Percentiles rank a stretch among this genome's conserved stretches.
phyloP scores from a whole-genome alignment of 2,113 vertebrate species.

The Lophius piscatorius region DNA sequence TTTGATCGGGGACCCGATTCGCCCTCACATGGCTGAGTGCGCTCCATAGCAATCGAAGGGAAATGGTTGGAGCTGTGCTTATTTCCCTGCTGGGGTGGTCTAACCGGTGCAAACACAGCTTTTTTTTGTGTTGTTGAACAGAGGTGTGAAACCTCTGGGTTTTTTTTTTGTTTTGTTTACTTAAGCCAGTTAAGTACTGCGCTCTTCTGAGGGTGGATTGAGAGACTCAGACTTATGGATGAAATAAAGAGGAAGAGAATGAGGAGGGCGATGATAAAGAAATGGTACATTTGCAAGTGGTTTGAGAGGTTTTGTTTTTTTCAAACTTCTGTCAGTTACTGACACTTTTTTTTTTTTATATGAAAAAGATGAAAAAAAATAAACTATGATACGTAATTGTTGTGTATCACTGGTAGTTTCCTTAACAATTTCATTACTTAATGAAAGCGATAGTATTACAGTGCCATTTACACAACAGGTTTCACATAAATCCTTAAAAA shows the following conservation, averaged over 20 bases:
- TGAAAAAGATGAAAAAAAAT: slow-evolving; percentile 61
- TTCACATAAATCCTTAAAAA: too few species aligned
- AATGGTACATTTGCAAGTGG: slow-evolving; percentile 80
- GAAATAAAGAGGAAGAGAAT: slow-evolving; percentile 33
- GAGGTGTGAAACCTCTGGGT: slow-evolving; percentile 77
- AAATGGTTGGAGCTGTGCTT: slow-evolving; percentile 73
- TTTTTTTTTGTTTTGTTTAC: slow-evolving; percentile 78
- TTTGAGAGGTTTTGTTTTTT: slow-evolving; percentile 63
- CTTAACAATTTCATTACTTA: slow-evolving; percentile 27
- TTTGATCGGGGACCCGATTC: slow-evolving; percentile 25
- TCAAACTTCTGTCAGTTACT: slow-evolving; percentile 79
- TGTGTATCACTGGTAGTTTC: slow-evolving; percentile 73
- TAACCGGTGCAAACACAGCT: slow-evolving; percentile 83
- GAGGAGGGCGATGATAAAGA: slow-evolving; percentile 44
- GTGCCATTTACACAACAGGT: too few species aligned
- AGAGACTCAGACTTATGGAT: slow-evolving; percentile 52
- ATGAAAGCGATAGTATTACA: slow-evolving; percentile 29
- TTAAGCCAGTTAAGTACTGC: slow-evolving; percentile 78
- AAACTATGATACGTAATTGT: slow-evolving; percentile 71
- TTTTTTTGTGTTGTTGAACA: slow-evolving; percentile 48
- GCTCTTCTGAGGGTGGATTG: slow-evolving; percentile 67
- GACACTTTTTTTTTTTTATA: slow-evolving; percentile 73
- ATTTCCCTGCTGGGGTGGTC: slow-evolving; percentile 66
- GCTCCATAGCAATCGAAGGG: slow-evolving; percentile 34
- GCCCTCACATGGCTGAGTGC: slow-evolving; percentile 47